These are phyloP conservation scores for Eutrigla gurnardus DNA, from an alignment of 2,797 vertebrate species.

Conservation along the genomic window DNA sequence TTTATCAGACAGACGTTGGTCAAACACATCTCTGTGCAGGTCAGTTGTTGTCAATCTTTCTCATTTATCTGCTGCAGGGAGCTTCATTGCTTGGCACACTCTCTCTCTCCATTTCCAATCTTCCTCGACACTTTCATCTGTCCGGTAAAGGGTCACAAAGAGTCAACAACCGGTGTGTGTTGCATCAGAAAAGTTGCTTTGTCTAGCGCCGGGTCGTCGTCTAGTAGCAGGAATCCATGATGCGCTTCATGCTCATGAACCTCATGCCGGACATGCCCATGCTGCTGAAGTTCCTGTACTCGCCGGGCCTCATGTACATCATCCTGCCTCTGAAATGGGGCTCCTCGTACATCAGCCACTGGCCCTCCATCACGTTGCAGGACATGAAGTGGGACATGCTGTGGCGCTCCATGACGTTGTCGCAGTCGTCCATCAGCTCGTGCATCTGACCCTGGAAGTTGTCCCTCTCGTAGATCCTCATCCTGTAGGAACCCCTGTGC, in stretches of 20 bases:
- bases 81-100: too few relatives aligned
- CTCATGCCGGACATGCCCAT: conserved; percentile 42
- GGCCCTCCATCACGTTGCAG: conserved; percentile 68
- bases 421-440: conserved; percentile 61
- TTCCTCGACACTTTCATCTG: too few relatives aligned
- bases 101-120: too few relatives aligned
- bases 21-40: background rate
- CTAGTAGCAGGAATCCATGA: conserved; percentile 63
- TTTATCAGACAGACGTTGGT: background rate
- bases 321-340: conserved; percentile 59
- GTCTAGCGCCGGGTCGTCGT: background rate
- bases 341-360: conserved; percentile 71
- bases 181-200: background rate
- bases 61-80: background rate
- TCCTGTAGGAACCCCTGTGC: conserved; percentile 59
- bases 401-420: conserved; percentile 50
- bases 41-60: background rate
- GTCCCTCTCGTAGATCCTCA: conserved; percentile 64
- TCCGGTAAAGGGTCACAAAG: too few relatives aligned
- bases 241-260: conserved; percentile 63
- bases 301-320: conserved; percentile 65
- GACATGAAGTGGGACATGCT: conserved; percentile 63
- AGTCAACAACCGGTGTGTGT: background rate
- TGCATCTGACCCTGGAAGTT: conserved; percentile 60
- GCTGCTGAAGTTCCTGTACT: conserved; percentile 62